These are phyloP conservation scores for Drosophila pachea DNA, from an alignment of 1,140 invertebrate species.

Conservation along the genomic window DNA sequence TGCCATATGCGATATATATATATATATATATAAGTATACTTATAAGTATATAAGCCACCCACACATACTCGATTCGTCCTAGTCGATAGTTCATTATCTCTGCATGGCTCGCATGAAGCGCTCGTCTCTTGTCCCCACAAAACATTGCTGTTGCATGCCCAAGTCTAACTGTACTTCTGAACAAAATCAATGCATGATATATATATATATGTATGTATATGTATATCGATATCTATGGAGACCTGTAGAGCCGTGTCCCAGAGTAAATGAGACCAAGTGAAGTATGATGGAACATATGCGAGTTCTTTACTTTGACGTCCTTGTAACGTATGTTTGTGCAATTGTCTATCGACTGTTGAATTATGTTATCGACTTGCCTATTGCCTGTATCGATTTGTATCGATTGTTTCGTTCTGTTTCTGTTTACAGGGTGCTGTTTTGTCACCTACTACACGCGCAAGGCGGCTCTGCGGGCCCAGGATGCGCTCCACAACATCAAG, in stretches of 20 bases:
- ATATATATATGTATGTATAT: conserved; percentile 11
- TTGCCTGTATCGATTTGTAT: conserved; percentile 59
- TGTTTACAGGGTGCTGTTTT: conserved; percentile 99
- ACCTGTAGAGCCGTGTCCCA: not conserved
- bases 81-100: conserved; percentile 29
- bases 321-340: conserved; percentile 61
- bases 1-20: conserved; percentile 4
- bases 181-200: conserved; percentile 36
- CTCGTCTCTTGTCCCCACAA: conserved; percentile 51
- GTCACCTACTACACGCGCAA: conserved; percentile 99
- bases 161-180: conserved; percentile 1
- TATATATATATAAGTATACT: conserved; percentile 1
- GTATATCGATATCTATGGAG: not conserved
- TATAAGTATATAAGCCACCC: conserved; percentile 3
- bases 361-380: conserved; percentile 29
- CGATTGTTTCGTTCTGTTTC: conserved; percentile 82
- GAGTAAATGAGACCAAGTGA: conserved; percentile 26
- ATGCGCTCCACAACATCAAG: conserved; percentile 99
- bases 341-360: conserved; percentile 53
- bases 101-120: conserved; percentile 60
- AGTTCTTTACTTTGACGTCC: conserved; percentile 29
- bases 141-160: conserved; percentile 34
- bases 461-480: conserved; percentile 97
- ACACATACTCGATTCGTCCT: conserved; percentile 39
- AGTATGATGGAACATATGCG: too few relatives aligned